Evolutionary conservation across 2,797 vertebrate species (phyloP), one percentile per base, ranked within the genome.

Genomic region (Xerus rutilus): DNA sequence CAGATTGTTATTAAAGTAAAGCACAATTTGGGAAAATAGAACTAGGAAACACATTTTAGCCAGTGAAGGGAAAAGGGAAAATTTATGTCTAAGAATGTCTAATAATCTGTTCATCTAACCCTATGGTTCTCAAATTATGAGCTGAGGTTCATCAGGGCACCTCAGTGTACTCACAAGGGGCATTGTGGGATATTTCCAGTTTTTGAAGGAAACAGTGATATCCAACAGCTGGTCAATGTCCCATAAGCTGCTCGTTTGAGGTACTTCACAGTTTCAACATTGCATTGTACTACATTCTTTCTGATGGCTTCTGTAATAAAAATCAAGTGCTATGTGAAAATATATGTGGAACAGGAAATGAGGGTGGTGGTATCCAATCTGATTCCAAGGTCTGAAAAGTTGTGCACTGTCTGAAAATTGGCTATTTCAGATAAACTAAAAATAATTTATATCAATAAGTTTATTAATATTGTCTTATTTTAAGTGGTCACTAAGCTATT

Each of bases 391-490:
- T 79, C 21, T 93, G 57, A 84, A 83, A 95, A 94, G 21, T n/a
- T 89, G 13, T 79, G 45, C 45, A 25, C 4, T 86, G 7, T 35
- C 8, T 32, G 0, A 78, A 93, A 73, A 23, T 17, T 89, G 21
- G n/a, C 14, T 91, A 76, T 49, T 86, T 83, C 92, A 95, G 25
- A 79, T 65, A 3, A 96, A 77, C 87, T 87, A 90, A 85, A 70
- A 77, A 74, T 64, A 67, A 4, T 90, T 65, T 32, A 45, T 52
- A 85, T 57, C 39, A 91, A 82, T 93, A 79, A 30, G 3, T 45
- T 21, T 49, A 45, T 84, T 83, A 86, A 70, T 76, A 65, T 32
- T 72, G 13, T 47, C 74, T 59, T n/a, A 59, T 95, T 94, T 81
- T 86, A 83, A 79, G 14, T 43, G 52, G 3, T 15, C 69, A 72